Conservation (phyloP, 1,140 invertebrate genomes). For the Scaptomyza hsui region DNA sequence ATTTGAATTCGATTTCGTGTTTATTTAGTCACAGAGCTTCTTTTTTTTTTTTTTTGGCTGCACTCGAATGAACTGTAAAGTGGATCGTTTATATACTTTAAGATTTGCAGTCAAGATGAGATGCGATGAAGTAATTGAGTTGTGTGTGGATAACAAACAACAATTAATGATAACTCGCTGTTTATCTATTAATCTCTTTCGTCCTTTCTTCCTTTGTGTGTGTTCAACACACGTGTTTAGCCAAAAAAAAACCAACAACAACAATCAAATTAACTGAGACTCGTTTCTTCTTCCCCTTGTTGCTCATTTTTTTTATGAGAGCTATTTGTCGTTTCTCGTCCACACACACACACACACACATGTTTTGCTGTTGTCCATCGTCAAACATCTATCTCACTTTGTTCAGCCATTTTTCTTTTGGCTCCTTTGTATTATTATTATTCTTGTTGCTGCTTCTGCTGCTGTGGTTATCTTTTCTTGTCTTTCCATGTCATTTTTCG, state of each 20-base stretch:
- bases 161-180: constrained; percentile 35
- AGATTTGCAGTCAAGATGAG: too few relatives aligned
- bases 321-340: constrained; percentile 24
- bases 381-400: constrained; percentile 26
- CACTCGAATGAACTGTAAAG: too few relatives aligned
- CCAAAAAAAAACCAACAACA: constrained; percentile 8
- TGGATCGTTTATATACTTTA: too few relatives aligned
- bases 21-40: constrained; percentile 17
- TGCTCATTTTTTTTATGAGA: constrained; percentile 45
- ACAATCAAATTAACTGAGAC: neutral
- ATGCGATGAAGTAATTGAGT: too few relatives aligned
- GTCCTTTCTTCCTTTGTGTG: neutral
- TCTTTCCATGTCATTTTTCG: constrained; percentile 27
- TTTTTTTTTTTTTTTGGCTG: neutral
- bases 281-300: neutral
- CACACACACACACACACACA: constrained; percentile 1
- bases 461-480: constrained; percentile 8
- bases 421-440: constrained; percentile 17
- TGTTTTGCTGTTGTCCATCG: constrained; percentile 15
- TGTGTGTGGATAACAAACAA: constrained; percentile 2
- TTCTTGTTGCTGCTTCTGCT: constrained; percentile 6
- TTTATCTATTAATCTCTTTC: constrained; percentile 23
- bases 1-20: constrained; percentile 18
- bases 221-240: neutral
- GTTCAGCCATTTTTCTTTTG: constrained; percentile 17